Evolutionary conservation across 2,797 vertebrate genomes (phyloP).

Genomic region (Phoebastria nigripes): DNA sequence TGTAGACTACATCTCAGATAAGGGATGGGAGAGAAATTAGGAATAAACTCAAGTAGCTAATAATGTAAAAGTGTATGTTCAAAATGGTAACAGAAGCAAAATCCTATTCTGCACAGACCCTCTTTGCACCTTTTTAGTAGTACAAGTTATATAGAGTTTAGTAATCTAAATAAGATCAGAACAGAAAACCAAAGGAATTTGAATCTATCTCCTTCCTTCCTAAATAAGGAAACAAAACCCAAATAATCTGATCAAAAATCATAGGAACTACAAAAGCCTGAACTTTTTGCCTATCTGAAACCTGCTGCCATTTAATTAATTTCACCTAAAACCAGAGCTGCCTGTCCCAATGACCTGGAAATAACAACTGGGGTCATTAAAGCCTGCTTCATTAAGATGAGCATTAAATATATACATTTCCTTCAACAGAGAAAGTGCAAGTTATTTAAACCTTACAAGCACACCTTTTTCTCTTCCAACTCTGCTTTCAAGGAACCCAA

Average conservation of each 20-base stretch:
- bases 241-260: not conserved
- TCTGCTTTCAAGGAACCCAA: constrained; percentile 83
- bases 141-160: not conserved
- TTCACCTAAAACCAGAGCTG: not conserved
- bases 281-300: not conserved
- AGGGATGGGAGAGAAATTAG: not conserved
- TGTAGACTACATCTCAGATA: not conserved
- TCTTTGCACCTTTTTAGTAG: not conserved
- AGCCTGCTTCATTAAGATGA: not conserved
- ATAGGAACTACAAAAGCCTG: not conserved
- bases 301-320: not conserved
- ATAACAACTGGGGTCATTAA: not conserved
- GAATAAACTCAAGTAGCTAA: not conserved
- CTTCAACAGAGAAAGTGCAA: not conserved
- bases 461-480: constrained; percentile 88
- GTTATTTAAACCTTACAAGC: not conserved
- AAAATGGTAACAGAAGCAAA: not conserved
- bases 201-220: not conserved
- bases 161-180: not conserved
- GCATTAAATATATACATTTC: not conserved
- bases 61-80: not conserved
- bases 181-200: not conserved
- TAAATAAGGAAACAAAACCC: not conserved
- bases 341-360: not conserved
- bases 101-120: not conserved